These are phyloP conservation scores for Zaprionus nigranus DNA, from an alignment of 1,140 invertebrate species.

Conservation along the genomic window DNA sequence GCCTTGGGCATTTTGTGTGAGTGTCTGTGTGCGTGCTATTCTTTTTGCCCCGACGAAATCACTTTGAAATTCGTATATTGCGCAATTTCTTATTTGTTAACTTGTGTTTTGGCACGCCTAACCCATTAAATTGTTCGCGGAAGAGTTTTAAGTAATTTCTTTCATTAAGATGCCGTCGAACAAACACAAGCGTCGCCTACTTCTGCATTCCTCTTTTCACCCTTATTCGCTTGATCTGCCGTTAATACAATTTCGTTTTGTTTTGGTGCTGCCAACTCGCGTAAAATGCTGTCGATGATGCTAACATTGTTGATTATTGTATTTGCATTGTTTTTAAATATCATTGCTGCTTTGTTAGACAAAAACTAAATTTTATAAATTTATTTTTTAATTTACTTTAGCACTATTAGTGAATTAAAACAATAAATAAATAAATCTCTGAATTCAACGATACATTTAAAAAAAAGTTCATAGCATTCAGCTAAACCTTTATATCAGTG, in stretches of 20 bases:
- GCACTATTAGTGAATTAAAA: too few relatives aligned
- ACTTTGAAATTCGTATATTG: slow-evolving; percentile 10
- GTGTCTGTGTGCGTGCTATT: slow-evolving; percentile 2
- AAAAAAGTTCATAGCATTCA: background rate
- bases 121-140: slow-evolving; percentile 33
- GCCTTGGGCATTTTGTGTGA: slow-evolving; percentile 40
- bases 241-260: slow-evolving; percentile 39
- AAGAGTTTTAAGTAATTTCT: slow-evolving; percentile 13
- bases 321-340: background rate
- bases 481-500: background rate
- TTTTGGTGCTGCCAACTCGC: slow-evolving; percentile 23
- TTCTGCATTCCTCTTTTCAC: slow-evolving; percentile 55
- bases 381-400: background rate
- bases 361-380: background rate
- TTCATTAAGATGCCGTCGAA: slow-evolving; percentile 28
- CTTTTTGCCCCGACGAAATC: slow-evolving; percentile 10
- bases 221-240: slow-evolving; percentile 56
- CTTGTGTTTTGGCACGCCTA: background rate
- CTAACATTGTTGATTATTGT: background rate
- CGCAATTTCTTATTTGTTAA: background rate
- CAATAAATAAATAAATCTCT: too few relatives aligned
- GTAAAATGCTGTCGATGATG: slow-evolving; percentile 21
- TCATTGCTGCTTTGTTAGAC: background rate
- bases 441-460: too few relatives aligned
- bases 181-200: slow-evolving; percentile 68